Conservation (phyloP, 2,113 vertebrate species). For the Megatriorchis doriae region DNA sequence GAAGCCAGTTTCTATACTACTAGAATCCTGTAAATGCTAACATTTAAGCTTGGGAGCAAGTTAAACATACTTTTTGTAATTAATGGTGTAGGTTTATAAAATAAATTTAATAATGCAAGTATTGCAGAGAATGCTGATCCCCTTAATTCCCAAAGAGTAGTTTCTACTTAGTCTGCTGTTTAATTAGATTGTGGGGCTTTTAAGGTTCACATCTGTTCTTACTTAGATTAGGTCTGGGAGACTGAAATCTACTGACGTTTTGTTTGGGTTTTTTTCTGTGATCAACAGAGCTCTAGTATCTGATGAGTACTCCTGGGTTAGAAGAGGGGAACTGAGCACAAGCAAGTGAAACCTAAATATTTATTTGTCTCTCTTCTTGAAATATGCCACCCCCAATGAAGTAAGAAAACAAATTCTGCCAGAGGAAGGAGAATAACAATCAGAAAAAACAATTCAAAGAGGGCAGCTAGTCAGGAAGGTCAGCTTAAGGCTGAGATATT, state of each 20-base stretch:
- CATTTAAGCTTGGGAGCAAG: not conserved
- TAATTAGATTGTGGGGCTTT: not conserved
- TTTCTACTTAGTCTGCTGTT: not conserved
- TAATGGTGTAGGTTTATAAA: not conserved
- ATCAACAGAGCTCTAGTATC: not conserved
- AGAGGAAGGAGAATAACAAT: not conserved
- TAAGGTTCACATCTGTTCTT: not conserved
- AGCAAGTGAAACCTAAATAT: not conserved
- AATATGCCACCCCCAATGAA: not conserved
- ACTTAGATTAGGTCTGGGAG: not conserved
- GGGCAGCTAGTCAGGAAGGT: not conserved
- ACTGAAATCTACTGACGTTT: not conserved
- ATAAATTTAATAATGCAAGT: not conserved
- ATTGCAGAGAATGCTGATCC: not conserved
- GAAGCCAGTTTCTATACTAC: not conserved
- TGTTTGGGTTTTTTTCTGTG: not conserved
- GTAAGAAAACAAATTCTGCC: not conserved
- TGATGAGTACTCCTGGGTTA: not conserved
- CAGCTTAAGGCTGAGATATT: not conserved
- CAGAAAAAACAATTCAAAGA: not conserved
- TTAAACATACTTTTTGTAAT: not conserved
- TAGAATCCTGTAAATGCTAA: not conserved
- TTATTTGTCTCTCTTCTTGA: not conserved
- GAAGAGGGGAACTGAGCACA: not conserved
- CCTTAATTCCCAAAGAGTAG: not conserved